These are phyloP conservation scores for Otocyon megalotis DNA, from an alignment of 2,113 vertebrate genomes.

Conservation along the genomic window DNA sequence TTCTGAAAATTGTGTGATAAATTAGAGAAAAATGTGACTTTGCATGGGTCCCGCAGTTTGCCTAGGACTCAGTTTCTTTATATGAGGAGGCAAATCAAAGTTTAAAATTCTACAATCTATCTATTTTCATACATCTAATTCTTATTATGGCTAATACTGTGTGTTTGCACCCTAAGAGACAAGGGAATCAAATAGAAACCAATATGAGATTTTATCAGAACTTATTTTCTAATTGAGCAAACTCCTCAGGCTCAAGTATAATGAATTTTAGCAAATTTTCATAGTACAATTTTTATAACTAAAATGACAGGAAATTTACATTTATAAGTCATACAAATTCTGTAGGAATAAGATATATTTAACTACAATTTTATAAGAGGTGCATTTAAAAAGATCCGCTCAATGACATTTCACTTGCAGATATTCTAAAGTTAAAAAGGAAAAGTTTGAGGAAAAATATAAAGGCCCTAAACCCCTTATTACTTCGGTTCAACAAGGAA, in stretches of 20 bases:
- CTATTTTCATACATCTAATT: not conserved
- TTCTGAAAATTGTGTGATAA: not conserved
- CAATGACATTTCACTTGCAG: slow-evolving; percentile 67
- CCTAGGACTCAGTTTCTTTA: slow-evolving; percentile 2
- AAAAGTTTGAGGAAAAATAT: slow-evolving; percentile 69
- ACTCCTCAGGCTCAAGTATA: slow-evolving; percentile 43
- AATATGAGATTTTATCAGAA: slow-evolving; percentile 44
- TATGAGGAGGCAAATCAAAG: not conserved
- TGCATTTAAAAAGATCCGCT: slow-evolving; percentile 60
- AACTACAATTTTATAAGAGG: slow-evolving; percentile 56
- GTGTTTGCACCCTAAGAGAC: not conserved
- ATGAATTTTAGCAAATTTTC: slow-evolving; percentile 60
- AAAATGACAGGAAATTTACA: slow-evolving; percentile 50
- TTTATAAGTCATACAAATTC: slow-evolving; percentile 61
- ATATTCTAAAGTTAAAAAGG: slow-evolving; percentile 69
- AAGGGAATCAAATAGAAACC: slow-evolving; percentile 37
- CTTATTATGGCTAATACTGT: not conserved
- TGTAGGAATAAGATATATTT: slow-evolving; percentile 71
- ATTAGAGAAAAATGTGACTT: not conserved
- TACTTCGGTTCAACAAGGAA: slow-evolving; percentile 75
- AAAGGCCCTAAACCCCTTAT: slow-evolving; percentile 71
- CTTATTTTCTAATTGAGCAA: slow-evolving; percentile 43
- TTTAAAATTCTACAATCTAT: not conserved
- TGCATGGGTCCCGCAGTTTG: not conserved
- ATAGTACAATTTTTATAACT: slow-evolving; percentile 61